Base-by-base conservation (phyloP, 2,888 invertebrate genomes). In the Euphydryas editha region DNA sequence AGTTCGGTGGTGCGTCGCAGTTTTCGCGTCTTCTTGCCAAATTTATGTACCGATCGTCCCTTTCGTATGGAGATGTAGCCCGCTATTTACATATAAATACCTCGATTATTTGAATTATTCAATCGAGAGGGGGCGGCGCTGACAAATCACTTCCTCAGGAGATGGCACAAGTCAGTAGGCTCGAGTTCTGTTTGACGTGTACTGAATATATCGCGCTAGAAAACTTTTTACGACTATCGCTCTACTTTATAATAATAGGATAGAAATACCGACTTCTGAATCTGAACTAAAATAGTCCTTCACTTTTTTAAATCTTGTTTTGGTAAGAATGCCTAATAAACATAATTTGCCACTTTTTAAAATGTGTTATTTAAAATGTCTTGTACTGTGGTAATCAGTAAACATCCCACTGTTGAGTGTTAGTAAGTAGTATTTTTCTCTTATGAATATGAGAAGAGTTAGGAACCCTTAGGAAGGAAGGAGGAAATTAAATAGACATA, bases 71-170 rank as follows among this genome's bases (percentile, higher is more conserved):
- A 91, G 92, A 92, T 92, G 89, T 87, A 85, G 87, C 82, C 87
- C 85, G 88, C 90, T 88, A 92, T 92, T 92, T 92, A 92, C 92
- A 92, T 92, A 92, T 92, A 92, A 92, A 92, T 92, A 92, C 92
- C 90, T 90, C 92, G 91, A 92, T 92, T 92, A 92, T 92, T 92
- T 92, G 92, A 92, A 92, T 92, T 92, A 92, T 92, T 92, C 92
- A 92, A 92, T 92, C 90, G 92, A 92, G 92, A 91, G 91, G 91
- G 92, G 92, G 92, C 90, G 92, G 85, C 87, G 82, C 90, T 92
- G 92, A 92, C 92, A 92, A 92, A 92, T 92, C 91, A 88, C 90
- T 92, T 92, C 92, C 92, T 92, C 85, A 83, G 86, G 89, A 90
- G 90, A 90, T 88, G 87, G 86, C 86, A 85, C 86, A 85, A 86